Evolutionary conservation across 2,797 vertebrate genomes (phyloP), one percentile per base, ranked within the genome.

Genomic region (Sebastes aleutianus): DNA sequence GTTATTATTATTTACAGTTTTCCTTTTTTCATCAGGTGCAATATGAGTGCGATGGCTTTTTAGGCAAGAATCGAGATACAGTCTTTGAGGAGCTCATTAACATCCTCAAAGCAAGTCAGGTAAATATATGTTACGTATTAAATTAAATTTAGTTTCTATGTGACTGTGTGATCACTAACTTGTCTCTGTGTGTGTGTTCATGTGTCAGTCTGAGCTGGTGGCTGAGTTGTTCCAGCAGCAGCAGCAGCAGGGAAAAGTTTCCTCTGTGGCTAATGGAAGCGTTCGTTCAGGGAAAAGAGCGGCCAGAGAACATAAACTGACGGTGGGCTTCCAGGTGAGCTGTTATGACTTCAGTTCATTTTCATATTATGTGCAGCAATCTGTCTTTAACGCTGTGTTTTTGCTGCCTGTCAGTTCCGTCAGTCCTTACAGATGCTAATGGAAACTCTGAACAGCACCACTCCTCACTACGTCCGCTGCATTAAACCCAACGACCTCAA

Each of bases 401-500:
- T 67, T 27, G 14, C 16, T 70, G 29, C 22, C 59, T 39, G 1
- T 71, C 81, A 96, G 96, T 95, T 97, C 84, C 96, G 95, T 79
- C 93, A 95, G 84, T 97, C 96, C 9, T 86, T 97, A 64, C 93
- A 94, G 73, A 84, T 90, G 79, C 86, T 97, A 39, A 97, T 96
- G 95, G 95, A 95, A 76, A 92, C 86, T 4, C 88, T 97, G 57
- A 93, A 96, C 92, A 95, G 91, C 91, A 97, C 96, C 78, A 96
- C 94, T 10, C 96, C 96, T 16, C 96, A 97, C 86, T 97, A 97
- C 2, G 91, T 97, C 31, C 96, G 95, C 91, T 97, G 96, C 43
- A 96, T 97, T 39, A 97, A 97, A 86, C 95, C 96, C 86, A 97
- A 97, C 9, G 95, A 96, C 69, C 78, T 92, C 69, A 96, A 96